Percentiles rank a stretch among this genome's conserved stretches.
These are phyloP conservation scores for Cyanoramphus novaezelandiae DNA, from an alignment of 2,113 vertebrate species.

Conservation along the genomic window DNA sequence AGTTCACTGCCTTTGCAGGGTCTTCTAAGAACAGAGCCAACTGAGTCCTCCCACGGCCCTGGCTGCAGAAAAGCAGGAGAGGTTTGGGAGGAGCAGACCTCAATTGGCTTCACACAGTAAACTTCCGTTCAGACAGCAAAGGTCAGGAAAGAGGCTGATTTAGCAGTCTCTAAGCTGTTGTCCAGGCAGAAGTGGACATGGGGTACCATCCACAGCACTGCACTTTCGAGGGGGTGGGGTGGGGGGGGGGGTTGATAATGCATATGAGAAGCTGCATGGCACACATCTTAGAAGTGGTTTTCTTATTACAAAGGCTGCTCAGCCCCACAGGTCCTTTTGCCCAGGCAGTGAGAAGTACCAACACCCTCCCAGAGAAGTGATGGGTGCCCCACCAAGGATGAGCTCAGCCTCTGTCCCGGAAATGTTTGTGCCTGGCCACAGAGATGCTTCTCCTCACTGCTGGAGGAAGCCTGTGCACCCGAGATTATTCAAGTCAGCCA, in stretches of 20 bases:
- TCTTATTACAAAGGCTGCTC: neutral
- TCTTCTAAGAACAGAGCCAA: neutral
- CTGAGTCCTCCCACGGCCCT: neutral
- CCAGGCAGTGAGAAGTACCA: neutral
- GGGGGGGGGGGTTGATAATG: accelerated
- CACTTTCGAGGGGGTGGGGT: accelerated
- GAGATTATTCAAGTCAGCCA: neutral
- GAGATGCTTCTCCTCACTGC: neutral
- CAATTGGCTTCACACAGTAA: neutral
- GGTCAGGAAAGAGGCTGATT: neutral
- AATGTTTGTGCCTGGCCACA: neutral
- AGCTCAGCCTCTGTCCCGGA: neutral
- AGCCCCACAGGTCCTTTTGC: neutral
- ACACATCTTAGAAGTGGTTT: neutral
- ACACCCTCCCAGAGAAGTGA: neutral
- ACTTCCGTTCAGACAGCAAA: neutral
- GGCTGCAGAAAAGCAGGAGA: no score
- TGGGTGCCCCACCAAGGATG: neutral
- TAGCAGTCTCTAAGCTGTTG: neutral
- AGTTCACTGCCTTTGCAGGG: accelerated
- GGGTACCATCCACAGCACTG: neutral
- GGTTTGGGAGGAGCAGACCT: neutral
- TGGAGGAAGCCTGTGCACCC: neutral
- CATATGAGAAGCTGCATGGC: neutral
- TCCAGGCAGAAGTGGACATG: neutral